Conservation (phyloP, 2,113 vertebrate genomes). For the Cyanoramphus novaezelandiae region DNA sequence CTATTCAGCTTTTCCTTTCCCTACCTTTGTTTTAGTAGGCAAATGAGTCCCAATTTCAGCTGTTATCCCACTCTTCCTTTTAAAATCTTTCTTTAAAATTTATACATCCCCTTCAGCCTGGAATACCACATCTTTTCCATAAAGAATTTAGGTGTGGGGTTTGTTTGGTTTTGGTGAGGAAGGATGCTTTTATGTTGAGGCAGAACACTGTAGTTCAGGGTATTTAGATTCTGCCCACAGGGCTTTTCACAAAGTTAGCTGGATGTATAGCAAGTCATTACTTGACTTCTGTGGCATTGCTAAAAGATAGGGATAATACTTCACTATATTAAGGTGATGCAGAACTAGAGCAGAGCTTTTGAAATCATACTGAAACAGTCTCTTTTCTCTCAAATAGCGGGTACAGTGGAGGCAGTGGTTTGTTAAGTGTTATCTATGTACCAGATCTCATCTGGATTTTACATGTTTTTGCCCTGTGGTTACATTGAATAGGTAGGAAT, state of each 20-base stretch:
- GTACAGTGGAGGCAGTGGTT: background rate
- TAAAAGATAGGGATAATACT: background rate
- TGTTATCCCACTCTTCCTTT: background rate
- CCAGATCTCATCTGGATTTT: background rate
- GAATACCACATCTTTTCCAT: background rate
- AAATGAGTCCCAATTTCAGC: background rate
- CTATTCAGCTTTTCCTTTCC: background rate
- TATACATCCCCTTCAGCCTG: background rate
- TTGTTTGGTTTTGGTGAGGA: slow-evolving; percentile 32
- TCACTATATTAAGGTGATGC: background rate
- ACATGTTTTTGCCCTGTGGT: background rate
- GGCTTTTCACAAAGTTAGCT: background rate
- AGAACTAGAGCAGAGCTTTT: background rate
- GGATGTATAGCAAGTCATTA: background rate
- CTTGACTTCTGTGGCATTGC: slow-evolving; percentile 13
- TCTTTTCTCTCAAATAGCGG: background rate
- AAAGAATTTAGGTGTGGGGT: slow-evolving; percentile 16
- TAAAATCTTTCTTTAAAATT: background rate
- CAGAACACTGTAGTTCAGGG: slow-evolving; percentile 12
- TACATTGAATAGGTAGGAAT: background rate
- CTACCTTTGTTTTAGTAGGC: background rate
- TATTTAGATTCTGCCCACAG: slow-evolving; percentile 25
- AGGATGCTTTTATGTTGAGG: slow-evolving; percentile 34
- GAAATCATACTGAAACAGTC: background rate
- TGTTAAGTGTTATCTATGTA: background rate